Evolutionary conservation across 2,888 invertebrate genomes (phyloP).

Genomic region (Xestoiulus laeticollis): DNA sequence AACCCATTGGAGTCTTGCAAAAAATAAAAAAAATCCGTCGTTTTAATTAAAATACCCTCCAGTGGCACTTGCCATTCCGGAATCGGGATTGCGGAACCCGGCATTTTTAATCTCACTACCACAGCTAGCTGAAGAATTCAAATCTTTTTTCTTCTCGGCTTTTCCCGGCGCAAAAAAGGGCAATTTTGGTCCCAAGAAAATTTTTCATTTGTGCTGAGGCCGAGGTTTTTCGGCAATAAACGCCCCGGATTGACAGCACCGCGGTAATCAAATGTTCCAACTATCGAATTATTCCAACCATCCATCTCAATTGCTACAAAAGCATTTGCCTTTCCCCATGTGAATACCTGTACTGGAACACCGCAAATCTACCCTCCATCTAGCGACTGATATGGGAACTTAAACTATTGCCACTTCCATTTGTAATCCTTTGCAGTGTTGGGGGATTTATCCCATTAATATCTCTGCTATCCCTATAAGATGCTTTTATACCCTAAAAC

Average conservation of each 20-base stretch:
- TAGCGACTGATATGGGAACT: neutral
- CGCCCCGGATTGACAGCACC: neutral
- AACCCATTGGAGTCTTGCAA: neutral
- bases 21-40: neutral
- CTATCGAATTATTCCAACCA: slow-evolving; percentile 25
- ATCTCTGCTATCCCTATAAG: no score
- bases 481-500: no score
- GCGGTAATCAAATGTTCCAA: slow-evolving; percentile 25
- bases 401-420: no score
- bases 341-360: neutral
- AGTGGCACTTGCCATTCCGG: slow-evolving; percentile 5
- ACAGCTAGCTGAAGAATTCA: slow-evolving; percentile 2
- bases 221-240: neutral
- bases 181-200: neutral
- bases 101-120: slow-evolving; percentile 35
- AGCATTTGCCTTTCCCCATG: neutral
- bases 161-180: neutral
- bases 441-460: no score
- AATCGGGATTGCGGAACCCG: neutral
- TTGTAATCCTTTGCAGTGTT: no score
- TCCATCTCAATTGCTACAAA: neutral
- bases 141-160: neutral
- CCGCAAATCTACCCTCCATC: neutral
- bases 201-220: slow-evolving; percentile 15
- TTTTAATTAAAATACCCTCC: slow-evolving; percentile 39